These are phyloP conservation scores for Pipistrellus pipistrellus DNA, from an alignment of 2,797 vertebrate genomes.

Conservation along the genomic window DNA sequence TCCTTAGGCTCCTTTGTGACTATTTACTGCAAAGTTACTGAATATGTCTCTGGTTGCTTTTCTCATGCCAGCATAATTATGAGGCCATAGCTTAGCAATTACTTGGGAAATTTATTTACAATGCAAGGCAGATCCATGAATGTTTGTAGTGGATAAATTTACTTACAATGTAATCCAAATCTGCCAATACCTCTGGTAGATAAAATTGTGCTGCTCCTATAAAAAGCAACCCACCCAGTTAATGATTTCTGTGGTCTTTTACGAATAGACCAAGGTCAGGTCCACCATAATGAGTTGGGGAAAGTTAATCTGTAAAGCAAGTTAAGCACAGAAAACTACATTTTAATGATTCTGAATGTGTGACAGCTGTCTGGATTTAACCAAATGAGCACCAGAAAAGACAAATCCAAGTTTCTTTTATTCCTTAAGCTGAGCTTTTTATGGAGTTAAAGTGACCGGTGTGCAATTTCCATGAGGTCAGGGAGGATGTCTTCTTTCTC, in stretches of 20 bases:
- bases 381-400: slow-evolving; percentile 79
- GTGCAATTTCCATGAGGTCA: not conserved
- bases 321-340: slow-evolving; percentile 84
- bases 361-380: slow-evolving; percentile 83
- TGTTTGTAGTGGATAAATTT: slow-evolving; percentile 59
- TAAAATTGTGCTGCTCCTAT: slow-evolving; percentile 65
- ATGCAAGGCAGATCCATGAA: slow-evolving; percentile 61
- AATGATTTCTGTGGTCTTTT: slow-evolving; percentile 80
- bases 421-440: slow-evolving; percentile 77
- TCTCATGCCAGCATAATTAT: slow-evolving; percentile 25
- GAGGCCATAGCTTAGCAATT: slow-evolving; percentile 72
- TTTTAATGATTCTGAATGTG: slow-evolving; percentile 83
- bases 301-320: slow-evolving; percentile 86
- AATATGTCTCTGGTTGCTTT: slow-evolving; percentile 10
- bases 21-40: slow-evolving; percentile 11
- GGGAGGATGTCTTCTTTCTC: not conserved
- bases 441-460: slow-evolving; percentile 2
- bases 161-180: slow-evolving; percentile 75
- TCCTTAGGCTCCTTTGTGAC: not conserved
- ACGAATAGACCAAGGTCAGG: slow-evolving; percentile 82
- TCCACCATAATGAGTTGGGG: slow-evolving; percentile 82
- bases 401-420: slow-evolving; percentile 73
- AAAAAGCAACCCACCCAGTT: slow-evolving; percentile 70
- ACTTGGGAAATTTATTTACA: slow-evolving; percentile 74
- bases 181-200: slow-evolving; percentile 66